Conservation (phyloP, 2,797 vertebrate genomes). For the Pitangus sulphuratus region DNA sequence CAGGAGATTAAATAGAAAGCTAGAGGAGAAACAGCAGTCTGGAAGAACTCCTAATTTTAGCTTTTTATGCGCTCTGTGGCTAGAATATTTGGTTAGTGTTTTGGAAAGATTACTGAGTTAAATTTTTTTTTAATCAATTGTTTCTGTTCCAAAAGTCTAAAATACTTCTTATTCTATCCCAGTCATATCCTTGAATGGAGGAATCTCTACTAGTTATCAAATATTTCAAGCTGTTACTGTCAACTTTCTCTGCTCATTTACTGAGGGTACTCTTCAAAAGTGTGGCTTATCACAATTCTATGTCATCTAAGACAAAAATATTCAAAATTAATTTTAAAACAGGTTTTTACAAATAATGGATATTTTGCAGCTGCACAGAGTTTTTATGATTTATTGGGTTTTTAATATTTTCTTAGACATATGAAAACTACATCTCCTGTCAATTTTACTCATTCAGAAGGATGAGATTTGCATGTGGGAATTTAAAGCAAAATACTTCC, state of each 20-base stretch:
- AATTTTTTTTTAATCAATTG: slow-evolving; percentile 33
- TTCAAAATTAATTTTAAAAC: slow-evolving; percentile 22
- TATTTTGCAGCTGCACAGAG: background rate
- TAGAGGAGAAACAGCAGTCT: background rate
- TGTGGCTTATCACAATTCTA: background rate
- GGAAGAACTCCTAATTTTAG: background rate
- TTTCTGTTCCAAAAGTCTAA: slow-evolving; percentile 52
- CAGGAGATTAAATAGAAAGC: background rate
- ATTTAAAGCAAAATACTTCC: background rate
- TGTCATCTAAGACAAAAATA: slow-evolving; percentile 5
- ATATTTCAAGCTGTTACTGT: slow-evolving; percentile 47
- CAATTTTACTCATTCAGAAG: background rate
- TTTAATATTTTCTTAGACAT: background rate
- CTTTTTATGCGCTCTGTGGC: background rate
- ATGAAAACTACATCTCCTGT: background rate
- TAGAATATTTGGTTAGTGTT: background rate
- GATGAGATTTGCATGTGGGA: background rate
- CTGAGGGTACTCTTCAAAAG: slow-evolving; percentile 9
- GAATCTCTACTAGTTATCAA: slow-evolving; percentile 48
- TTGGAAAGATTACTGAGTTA: background rate
- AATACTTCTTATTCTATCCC: slow-evolving; percentile 50
- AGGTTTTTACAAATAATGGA: background rate
- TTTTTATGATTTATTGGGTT: background rate
- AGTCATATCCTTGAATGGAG: slow-evolving; percentile 23
- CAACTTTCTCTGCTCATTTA: slow-evolving; percentile 49